Evolutionary conservation across 2,113 vertebrate genomes (phyloP).

Genomic region (Sciurus niger): DNA sequence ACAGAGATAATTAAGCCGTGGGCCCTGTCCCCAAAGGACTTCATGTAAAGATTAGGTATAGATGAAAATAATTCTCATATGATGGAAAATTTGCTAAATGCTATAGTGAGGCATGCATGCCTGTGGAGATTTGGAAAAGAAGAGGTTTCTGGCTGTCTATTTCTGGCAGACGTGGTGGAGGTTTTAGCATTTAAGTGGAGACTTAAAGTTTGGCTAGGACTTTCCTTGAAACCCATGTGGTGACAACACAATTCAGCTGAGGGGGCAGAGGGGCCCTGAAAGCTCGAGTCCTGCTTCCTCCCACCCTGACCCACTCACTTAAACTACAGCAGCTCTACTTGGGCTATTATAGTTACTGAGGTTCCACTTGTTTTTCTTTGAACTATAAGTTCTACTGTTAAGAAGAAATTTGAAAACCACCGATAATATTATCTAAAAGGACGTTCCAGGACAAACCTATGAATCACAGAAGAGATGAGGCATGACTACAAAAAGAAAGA

Average conservation of each 20-base stretch:
- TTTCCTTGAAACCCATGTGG: background rate
- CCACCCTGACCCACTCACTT: background rate
- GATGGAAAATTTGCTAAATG: slow-evolving; percentile 28
- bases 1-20: background rate
- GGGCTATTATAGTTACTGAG: background rate
- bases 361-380: background rate
- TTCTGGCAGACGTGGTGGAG: background rate
- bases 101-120: background rate
- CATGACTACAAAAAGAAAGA: slow-evolving; percentile 27
- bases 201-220: background rate
- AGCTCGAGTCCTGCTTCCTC: background rate
- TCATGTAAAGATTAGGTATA: slow-evolving; percentile 7
- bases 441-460: background rate
- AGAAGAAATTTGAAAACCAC: slow-evolving; percentile 38
- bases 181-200: slow-evolving; percentile 24
- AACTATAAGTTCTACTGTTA: background rate
- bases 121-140: slow-evolving; percentile 25
- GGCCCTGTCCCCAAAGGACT: background rate
- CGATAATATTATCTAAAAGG: slow-evolving; percentile 36
- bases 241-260: background rate
- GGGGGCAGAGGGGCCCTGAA: background rate
- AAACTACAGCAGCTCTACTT: background rate
- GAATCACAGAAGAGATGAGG: slow-evolving; percentile 18
- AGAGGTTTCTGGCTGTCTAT: background rate
- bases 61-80: slow-evolving; percentile 49